Conservation (phyloP, 2,888 invertebrate genomes). For the Pandemis heparana region DNA sequence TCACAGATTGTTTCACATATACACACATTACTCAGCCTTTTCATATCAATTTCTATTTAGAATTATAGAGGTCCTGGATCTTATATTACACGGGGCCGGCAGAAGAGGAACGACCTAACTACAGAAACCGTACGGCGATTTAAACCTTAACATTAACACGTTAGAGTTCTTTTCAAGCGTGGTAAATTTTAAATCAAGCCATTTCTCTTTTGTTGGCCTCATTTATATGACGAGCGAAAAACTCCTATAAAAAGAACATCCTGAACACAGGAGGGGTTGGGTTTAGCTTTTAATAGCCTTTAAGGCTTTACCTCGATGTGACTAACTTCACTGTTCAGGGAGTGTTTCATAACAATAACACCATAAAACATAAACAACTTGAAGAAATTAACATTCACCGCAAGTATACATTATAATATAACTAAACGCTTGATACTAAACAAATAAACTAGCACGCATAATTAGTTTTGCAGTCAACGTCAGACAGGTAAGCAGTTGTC, state of each 20-base stretch:
- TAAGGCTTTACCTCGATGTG: neutral
- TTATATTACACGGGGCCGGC: neutral
- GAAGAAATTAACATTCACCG: neutral
- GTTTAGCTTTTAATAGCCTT: no score
- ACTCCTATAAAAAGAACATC: neutral
- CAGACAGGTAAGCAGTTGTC: neutral
- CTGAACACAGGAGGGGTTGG: no score
- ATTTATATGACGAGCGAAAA: neutral
- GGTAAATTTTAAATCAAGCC: no score
- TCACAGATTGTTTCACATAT: neutral
- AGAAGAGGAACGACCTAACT: neutral
- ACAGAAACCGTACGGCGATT: neutral
- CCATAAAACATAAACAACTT: neutral
- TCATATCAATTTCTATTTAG: constrained; percentile 20
- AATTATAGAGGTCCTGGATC: neutral
- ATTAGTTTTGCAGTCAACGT: neutral
- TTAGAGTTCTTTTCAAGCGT: neutral
- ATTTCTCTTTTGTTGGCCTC: no score
- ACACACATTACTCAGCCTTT: constrained; percentile 31
- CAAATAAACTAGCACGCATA: constrained; percentile 1
- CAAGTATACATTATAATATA: neutral
- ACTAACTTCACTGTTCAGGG: neutral
- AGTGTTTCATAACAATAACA: neutral
- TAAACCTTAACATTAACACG: neutral
- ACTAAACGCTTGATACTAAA: neutral